Evolutionary conservation across 2,797 vertebrate species (phyloP), one percentile per base, ranked within the genome.

Genomic region (Serranus cabrilla): DNA sequence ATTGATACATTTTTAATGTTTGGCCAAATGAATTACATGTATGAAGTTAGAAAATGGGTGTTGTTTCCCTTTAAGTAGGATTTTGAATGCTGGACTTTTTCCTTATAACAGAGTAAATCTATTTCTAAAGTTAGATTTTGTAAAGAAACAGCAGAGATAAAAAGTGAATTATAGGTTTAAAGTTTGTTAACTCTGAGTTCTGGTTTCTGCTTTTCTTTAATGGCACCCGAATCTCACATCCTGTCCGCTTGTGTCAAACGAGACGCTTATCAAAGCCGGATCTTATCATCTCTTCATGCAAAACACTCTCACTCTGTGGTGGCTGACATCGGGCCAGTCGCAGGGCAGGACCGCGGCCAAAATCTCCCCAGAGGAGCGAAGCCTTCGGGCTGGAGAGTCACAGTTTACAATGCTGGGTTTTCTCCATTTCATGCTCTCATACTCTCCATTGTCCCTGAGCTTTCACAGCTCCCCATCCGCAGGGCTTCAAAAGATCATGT

Each of bases 341-440:
- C 64, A 13, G 76, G 45, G 54, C 80, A 75, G 85, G 78, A 80
- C 63, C 1, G 20, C 73, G 2, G 77, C 85, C 86, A 86, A 82
- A 80, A 58, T 20, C 47, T 65, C 80, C 76, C 65, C 71, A 17
- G 85, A 81, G 73, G 67, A 86, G 71, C 12, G 42, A 70, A 74
- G 83, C 80, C 78, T 88, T 63, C 67, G 7, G 83, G 76, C 80
- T 47, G 75, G 37, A 58, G 83, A 88, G 78, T 81, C 84, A 50
- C 82, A 59, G 76, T 86, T 87, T 77, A 81, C 74, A 84, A 82
- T 68, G 82, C 78, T 84, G 88, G 84, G 85, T 81, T 85, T 76
- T 87, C 89, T 88, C 87, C 83, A 83, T 85, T 82, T 82, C 79
- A 88, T 90, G 84, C 88, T 88, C 83, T 89, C 89, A 83, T 85